These are phyloP conservation scores for Lampris incognitus DNA, from an alignment of 2,113 vertebrate species.

Conservation along the genomic window DNA sequence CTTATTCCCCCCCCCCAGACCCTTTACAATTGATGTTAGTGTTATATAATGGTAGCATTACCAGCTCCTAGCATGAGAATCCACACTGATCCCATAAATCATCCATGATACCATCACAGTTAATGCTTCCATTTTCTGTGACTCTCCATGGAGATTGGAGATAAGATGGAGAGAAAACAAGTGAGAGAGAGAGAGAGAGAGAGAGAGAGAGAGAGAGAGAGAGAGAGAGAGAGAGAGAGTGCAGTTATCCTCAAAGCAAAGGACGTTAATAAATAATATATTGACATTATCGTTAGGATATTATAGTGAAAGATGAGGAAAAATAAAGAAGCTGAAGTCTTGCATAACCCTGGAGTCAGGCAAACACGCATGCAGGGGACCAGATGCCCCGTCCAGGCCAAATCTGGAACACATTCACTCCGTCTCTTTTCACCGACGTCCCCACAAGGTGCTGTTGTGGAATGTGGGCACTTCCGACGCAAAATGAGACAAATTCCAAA, in stretches of 20 bases:
- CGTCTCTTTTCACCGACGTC: slow-evolving; percentile 67
- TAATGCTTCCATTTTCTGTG: neutral
- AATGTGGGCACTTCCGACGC: slow-evolving; percentile 69
- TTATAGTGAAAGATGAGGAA: slow-evolving; percentile 4
- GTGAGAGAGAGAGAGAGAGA: too few species aligned
- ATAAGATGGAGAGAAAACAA: too few species aligned
- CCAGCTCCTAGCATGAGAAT: neutral
- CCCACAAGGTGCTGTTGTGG: slow-evolving; percentile 66
- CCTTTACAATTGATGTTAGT: neutral
- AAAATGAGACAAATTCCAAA: slow-evolving; percentile 76
- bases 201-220: too few species aligned
- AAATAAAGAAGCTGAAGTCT: slow-evolving; percentile 18
- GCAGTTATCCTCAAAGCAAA: too few species aligned
- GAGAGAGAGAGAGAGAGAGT: too few species aligned
- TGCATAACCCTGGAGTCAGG: slow-evolving; percentile 43
- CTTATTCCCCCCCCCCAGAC: neutral
- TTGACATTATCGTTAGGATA: neutral
- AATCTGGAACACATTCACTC: slow-evolving; percentile 66
- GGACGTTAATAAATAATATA: neutral
- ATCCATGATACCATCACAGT: neutral
- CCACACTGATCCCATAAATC: neutral
- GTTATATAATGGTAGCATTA: neutral
- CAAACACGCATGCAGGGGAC: slow-evolving; percentile 55
- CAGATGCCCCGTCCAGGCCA: slow-evolving; percentile 52
- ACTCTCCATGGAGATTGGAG: neutral